Base-by-base conservation (phyloP, 2,797 vertebrate genomes). In the Tiaroga cobitis region DNA sequence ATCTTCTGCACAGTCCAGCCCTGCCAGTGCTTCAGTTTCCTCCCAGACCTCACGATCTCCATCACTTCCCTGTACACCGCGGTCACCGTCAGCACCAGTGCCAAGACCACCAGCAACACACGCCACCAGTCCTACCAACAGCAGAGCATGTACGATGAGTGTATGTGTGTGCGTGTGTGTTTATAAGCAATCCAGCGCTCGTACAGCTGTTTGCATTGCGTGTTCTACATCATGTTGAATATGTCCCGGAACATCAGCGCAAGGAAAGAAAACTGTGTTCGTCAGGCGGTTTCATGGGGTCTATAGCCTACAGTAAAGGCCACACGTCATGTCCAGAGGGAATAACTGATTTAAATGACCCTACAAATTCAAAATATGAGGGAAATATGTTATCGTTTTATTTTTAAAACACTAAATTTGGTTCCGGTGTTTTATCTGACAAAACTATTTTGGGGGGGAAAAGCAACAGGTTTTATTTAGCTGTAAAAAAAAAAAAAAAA, bases 111-210 rank as follows among this genome's bases (percentile, higher is more conserved):
- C 18, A 93, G 67, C 63, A 93, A 34, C 79, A 94, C 87, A 63
- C 92, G 90, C 93, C 93, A 94, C 93, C 93, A 94, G 88, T 95
- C 94, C 94, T 94, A 68, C 68, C 81, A 51, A 68, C 41, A 80
- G 41, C 21, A 77, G 54, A 39, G 74, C 51, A 59, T 11, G 19
- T 8, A 37, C 43, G 21, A 39, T 29, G 29, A 29, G 10, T 19
- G n/a, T 72, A 24, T n/a, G n/a, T 26, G 49, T 61, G 49, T 16
- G 41, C 13, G 39, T 41, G 39, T 41, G 9, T 41, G 39, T 41
- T 65, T 15, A 54, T 29, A 29, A 29, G 29, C 29, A 29, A 29
- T 29, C 69, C 5, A 43, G 13, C 18, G 26, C 5, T 63, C 1
- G 2, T 29, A 15, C 59, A 63, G 59, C 18, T 29, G 21, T 80